Conservation (phyloP, 2,113 vertebrate genomes). For the Larimichthys crocea region DNA sequence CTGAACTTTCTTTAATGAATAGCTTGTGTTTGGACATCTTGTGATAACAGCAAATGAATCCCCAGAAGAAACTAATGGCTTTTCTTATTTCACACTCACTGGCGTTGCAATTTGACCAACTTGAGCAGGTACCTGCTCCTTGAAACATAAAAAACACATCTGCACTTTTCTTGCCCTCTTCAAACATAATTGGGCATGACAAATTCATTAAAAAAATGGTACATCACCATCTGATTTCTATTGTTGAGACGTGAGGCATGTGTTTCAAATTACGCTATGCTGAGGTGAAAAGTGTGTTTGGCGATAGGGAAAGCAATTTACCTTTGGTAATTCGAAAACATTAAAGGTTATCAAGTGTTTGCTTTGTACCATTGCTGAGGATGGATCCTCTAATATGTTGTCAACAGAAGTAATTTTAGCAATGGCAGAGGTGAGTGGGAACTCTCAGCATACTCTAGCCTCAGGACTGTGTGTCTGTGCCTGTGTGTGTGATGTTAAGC, state of each 20-base stretch:
- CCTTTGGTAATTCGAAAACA: background rate
- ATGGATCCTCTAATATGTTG: conserved; percentile 7
- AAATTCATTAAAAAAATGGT: background rate
- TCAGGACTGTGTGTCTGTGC: background rate
- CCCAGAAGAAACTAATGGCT: conserved; percentile 11
- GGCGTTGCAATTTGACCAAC: background rate
- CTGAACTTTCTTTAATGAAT: conserved; percentile 13
- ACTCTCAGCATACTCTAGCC: background rate
- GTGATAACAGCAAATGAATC: conserved; percentile 12
- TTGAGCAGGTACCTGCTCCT: background rate
- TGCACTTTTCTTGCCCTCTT: background rate
- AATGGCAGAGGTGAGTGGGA: conserved; percentile 19
- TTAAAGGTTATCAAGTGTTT: conserved; percentile 28
- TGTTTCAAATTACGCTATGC: background rate
- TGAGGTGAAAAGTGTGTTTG: background rate
- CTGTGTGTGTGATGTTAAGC: background rate
- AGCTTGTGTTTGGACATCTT: background rate
- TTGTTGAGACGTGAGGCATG: accelerated
- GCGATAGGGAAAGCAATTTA: conserved; percentile 36
- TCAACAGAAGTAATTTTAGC: conserved; percentile 40
- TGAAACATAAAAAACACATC: background rate
- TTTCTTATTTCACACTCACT: background rate
- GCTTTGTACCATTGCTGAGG: background rate
- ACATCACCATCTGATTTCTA: background rate
- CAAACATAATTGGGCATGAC: background rate